phyloP scores from a whole-genome alignment of 1,140 invertebrate genomes.

The Saccostrea echinata region DNA sequence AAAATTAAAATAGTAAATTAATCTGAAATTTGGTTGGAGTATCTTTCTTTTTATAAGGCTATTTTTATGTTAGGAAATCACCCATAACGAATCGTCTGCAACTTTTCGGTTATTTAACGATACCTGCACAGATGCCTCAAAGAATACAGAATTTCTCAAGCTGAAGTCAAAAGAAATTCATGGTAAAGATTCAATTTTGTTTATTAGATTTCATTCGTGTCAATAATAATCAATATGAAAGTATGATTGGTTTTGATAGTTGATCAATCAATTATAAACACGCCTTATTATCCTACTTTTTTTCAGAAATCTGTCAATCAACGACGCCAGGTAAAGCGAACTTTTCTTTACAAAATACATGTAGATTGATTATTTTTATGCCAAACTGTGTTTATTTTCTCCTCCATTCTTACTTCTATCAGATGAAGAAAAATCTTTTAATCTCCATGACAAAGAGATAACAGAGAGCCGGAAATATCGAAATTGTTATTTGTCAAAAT shows the following conservation, averaged over 20 bases:
- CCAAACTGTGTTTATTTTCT: no score
- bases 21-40: no score
- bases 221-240: not conserved
- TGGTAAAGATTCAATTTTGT: not conserved
- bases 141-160: not conserved
- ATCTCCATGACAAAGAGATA: no score
- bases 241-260: not conserved
- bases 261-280: no score
- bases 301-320: not conserved
- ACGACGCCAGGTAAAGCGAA: conserved; percentile 13
- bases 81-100: not conserved
- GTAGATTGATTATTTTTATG: no score
- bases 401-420: no score
- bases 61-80: not conserved
- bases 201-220: no score
- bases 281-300: not conserved
- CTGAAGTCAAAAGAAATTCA: not conserved
- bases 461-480: no score
- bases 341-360: not conserved
- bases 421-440: no score
- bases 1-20: no score
- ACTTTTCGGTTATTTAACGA: conserved; percentile 14
- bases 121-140: not conserved
- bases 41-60: no score
- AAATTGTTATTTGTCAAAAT: no score